Base-by-base conservation (phyloP, 2,113 vertebrate genomes). In the Prolemur simus region DNA sequence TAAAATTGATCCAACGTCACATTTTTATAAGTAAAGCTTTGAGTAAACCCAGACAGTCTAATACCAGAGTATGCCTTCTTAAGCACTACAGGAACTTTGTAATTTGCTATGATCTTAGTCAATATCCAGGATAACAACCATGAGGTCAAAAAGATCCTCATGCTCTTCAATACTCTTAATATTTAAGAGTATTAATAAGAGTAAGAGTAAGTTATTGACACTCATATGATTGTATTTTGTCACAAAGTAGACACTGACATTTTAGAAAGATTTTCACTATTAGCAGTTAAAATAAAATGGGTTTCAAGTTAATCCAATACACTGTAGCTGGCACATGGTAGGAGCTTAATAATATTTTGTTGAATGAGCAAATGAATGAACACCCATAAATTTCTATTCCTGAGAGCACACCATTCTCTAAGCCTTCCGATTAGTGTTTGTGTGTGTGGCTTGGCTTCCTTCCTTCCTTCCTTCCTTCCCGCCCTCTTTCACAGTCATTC, bases 221-320 rank as follows among this genome's bases (percentile, higher is more conserved):
- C 23, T 95, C 6, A 11, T 8, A 9, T 88, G 47, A 58, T 60
- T 88, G 3, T 86, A 14, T 94, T 92, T 69, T 88, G 82, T 52
- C 90, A 91, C 45, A 96, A 93, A 95, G 64, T 5, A 92, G 64
- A 89, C 17, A 54, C 25, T 32, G 45, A 34, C 9, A 54, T 82
- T 91, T 85, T 81, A 83, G 69, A 90, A 95, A 92, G 29, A 39
- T 58, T 95, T 94, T 92, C 45, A 94, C 8, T 47, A n/a, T 84
- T 32, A 56, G 14, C 69, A 49, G 34, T 86, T 77, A 34, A 93
- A 96, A 91, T 89, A 73, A 91, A 95, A 87, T 73, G 66, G 34
- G 21, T 37, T 96, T 91, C 21, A 32, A 49, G 37, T 87, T n/a
- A 87, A 25, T 27, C 11, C 45, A 8, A n/a, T 39, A 25, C 39